Conservation (phyloP, 2,888 invertebrate species). For the Trilocha varians region DNA sequence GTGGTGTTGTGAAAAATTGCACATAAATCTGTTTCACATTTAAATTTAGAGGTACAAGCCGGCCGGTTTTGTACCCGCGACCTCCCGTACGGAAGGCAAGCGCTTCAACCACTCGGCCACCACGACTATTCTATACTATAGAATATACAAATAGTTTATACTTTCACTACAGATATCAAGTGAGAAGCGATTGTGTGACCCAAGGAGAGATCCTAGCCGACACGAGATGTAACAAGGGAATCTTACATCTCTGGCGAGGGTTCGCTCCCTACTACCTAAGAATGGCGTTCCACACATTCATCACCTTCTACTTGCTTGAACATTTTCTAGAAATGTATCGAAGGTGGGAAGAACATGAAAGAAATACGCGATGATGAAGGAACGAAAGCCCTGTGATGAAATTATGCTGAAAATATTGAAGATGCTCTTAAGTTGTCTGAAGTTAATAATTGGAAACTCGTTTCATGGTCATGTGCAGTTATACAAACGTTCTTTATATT, state of each 20-base stretch:
- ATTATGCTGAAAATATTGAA: too few relatives aligned
- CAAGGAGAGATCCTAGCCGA: conserved; percentile 80
- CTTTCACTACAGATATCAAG: conserved; percentile 29
- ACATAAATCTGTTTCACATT: too few relatives aligned
- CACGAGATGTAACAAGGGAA: conserved; percentile 85
- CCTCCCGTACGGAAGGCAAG: too few relatives aligned
- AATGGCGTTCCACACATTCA: conserved; percentile 92
- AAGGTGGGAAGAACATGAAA: neutral
- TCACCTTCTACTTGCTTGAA: conserved; percentile 94
- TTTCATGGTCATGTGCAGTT: too few relatives aligned
- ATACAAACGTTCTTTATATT: too few relatives aligned
- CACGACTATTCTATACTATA: neutral
- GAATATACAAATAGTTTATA: neutral
- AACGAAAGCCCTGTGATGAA: too few relatives aligned
- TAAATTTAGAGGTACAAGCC: too few relatives aligned
- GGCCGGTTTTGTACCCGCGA: too few relatives aligned
- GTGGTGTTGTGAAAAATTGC: too few relatives aligned
- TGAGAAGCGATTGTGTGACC: conserved; percentile 13
- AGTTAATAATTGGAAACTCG: too few relatives aligned
- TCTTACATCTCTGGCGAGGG: conserved; percentile 94
- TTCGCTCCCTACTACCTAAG: conserved; percentile 95
- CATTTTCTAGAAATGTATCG: conserved; percentile 66
- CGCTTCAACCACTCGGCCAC: too few relatives aligned
- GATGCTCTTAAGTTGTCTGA: too few relatives aligned
- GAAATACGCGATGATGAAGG: neutral